These are phyloP conservation scores for Nilaparvata lugens DNA, from an alignment of 1,140 invertebrate species.

Conservation along the genomic window DNA sequence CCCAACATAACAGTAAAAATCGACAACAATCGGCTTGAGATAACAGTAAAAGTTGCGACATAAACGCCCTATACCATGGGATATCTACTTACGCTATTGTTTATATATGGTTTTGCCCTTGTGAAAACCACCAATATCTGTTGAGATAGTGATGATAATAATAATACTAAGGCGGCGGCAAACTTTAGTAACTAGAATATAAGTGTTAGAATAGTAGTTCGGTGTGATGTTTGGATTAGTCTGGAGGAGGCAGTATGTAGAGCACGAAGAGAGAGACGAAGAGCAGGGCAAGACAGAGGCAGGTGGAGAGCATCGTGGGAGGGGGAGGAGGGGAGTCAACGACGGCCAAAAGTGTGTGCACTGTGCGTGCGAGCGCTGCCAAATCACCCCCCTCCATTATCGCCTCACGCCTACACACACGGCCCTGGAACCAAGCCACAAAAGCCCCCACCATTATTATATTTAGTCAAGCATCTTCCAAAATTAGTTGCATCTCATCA, in stretches of 20 bases:
- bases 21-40: too few species aligned
- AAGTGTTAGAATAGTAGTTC: too few species aligned
- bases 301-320: constrained; percentile 15
- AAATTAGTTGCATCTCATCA: neutral
- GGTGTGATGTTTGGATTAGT: neutral
- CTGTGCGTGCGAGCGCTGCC: constrained; percentile 11
- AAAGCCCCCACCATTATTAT: constrained; percentile 2
- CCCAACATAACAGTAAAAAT: too few species aligned
- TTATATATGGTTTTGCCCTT: too few species aligned
- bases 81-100: too few species aligned
- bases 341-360: constrained; percentile 7
- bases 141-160: too few species aligned
- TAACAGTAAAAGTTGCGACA: too few species aligned
- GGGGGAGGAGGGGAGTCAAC: constrained; percentile 11
- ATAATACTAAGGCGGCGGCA: too few species aligned
- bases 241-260: constrained; percentile 16
- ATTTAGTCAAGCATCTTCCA: neutral
- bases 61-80: too few species aligned
- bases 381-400: constrained; percentile 16
- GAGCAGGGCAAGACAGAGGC: constrained; percentile 9
- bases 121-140: too few species aligned
- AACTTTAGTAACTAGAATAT: too few species aligned
- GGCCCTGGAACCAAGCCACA: constrained; percentile 24
- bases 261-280: constrained; percentile 14
- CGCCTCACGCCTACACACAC: constrained; percentile 15